A percentile compares a stretch with the other conserved stretches of the same genome.
Evolutionary conservation across 2,797 vertebrate genomes (phyloP).

Genomic region (Nothura maculosa): DNA sequence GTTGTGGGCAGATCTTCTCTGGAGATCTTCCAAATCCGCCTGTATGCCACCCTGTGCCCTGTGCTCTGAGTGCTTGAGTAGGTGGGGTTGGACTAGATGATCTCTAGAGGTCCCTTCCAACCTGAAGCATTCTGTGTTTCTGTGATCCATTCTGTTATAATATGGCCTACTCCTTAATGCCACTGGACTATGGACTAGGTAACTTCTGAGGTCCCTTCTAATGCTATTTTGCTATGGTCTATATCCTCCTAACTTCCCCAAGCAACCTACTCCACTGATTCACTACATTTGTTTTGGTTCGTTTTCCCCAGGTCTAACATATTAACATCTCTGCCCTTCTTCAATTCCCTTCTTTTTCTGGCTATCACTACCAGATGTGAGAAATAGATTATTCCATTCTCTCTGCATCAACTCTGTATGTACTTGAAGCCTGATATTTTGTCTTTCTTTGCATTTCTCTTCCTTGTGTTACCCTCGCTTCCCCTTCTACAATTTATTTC

Average conservation of each 20-base stretch:
- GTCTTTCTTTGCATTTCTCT: not conserved
- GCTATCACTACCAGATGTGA: not conserved
- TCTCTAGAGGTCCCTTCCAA: too few species aligned
- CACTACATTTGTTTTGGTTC: not conserved
- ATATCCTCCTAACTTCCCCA: not conserved
- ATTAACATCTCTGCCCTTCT: not conserved
- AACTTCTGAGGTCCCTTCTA: too few species aligned
- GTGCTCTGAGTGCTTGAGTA: too few species aligned
- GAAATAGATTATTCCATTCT: not conserved
- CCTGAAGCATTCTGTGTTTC: too few species aligned
- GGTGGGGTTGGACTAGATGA: too few species aligned
- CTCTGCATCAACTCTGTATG: not conserved
- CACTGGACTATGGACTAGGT: too few species aligned
- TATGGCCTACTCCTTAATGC: too few species aligned
- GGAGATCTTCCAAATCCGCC: too few species aligned
- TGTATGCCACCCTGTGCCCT: too few species aligned
- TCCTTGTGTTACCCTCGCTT: not conserved
- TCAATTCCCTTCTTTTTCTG: not conserved
- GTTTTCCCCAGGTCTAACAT: not conserved
- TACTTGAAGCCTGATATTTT: not conserved
- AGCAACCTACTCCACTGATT: not conserved
- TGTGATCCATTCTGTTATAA: too few species aligned
- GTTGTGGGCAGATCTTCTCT: too few species aligned
- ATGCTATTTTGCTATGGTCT: too few species aligned
- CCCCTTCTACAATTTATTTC: not conserved